Percentiles rank a stretch among this genome's conserved stretches.
phyloP scores from a whole-genome alignment of 2,888 invertebrate species.

The Notodromas monacha region DNA sequence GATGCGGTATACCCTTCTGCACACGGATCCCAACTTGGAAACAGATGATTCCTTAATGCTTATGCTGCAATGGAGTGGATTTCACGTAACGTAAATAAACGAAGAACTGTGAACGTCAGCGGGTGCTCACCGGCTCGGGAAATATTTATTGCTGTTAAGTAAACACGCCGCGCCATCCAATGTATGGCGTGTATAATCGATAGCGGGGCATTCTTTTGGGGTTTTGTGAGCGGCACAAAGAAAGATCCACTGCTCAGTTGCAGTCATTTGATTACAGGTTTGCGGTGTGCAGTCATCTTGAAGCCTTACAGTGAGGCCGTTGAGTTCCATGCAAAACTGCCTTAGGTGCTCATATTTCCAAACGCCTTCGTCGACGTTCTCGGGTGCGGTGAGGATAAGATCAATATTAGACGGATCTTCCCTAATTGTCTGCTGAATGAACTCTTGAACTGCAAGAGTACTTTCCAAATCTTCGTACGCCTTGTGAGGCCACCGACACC shows the following conservation, averaged over 20 bases:
- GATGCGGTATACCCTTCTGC: slow-evolving; percentile 89
- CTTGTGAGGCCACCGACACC: slow-evolving; percentile 55
- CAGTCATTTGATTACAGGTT: slow-evolving; percentile 96
- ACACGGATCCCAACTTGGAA: slow-evolving; percentile 89
- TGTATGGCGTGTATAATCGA: slow-evolving; percentile 94
- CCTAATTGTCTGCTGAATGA: slow-evolving; percentile 85
- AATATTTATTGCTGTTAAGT: slow-evolving; percentile 96
- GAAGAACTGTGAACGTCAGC: slow-evolving; percentile 4
- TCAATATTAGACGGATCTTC: slow-evolving; percentile 74
- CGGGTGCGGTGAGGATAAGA: slow-evolving; percentile 74
- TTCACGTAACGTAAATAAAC: slow-evolving; percentile 7
- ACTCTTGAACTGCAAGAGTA: slow-evolving; percentile 88
- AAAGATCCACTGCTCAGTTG: slow-evolving; percentile 99
- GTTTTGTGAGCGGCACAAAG: slow-evolving; percentile 98
- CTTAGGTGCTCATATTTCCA: slow-evolving; percentile 99
- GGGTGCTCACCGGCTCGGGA: slow-evolving; percentile 76
- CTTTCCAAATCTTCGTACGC: slow-evolving; percentile 98
- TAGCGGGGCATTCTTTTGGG: slow-evolving; percentile 97
- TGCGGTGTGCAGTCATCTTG: slow-evolving; percentile 88
- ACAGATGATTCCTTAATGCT: slow-evolving; percentile 97
- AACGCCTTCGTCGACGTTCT: slow-evolving; percentile 87
- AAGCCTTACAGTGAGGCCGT: slow-evolving; percentile 81
- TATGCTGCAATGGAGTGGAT: too few species aligned
- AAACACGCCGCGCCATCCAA: slow-evolving; percentile 93
- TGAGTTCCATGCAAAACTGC: slow-evolving; percentile 96